Conservation (phyloP, 1,140 invertebrate species). For the Physella acuta region DNA sequence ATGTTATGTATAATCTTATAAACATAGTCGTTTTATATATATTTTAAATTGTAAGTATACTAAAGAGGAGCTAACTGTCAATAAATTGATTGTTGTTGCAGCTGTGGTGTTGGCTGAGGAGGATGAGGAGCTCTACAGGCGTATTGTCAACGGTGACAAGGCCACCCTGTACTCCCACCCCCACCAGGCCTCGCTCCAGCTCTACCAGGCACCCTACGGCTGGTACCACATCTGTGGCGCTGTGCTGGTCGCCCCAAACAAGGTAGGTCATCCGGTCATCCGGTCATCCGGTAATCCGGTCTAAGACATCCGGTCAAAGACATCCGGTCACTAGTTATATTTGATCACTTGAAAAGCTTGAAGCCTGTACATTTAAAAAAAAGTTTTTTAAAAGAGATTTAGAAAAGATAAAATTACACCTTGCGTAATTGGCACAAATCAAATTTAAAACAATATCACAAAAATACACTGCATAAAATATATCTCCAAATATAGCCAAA, state of each 20-base stretch:
- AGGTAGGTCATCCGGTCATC: background rate
- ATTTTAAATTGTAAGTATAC: no score
- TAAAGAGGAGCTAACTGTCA: no score
- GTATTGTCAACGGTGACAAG: background rate
- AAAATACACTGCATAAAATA: background rate
- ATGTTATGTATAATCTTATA: no score
- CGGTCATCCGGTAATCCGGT: background rate
- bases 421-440: no score
- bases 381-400: no score
- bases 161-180: background rate
- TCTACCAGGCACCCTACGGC: background rate
- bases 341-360: background rate
- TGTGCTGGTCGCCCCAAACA: background rate
- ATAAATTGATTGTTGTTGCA: no score
- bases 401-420: no score
- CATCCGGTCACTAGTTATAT: no score
- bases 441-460: no score
- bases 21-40: no score
- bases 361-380: background rate
- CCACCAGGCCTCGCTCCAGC: constrained; percentile 2
- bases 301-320: no score
- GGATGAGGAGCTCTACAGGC: background rate
- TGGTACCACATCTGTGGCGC: constrained; percentile 8
- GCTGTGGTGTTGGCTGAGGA: background rate
- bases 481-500: background rate